These are phyloP conservation scores for Pardalotus punctatus DNA, from an alignment of 2,113 vertebrate genomes.

Conservation along the genomic window DNA sequence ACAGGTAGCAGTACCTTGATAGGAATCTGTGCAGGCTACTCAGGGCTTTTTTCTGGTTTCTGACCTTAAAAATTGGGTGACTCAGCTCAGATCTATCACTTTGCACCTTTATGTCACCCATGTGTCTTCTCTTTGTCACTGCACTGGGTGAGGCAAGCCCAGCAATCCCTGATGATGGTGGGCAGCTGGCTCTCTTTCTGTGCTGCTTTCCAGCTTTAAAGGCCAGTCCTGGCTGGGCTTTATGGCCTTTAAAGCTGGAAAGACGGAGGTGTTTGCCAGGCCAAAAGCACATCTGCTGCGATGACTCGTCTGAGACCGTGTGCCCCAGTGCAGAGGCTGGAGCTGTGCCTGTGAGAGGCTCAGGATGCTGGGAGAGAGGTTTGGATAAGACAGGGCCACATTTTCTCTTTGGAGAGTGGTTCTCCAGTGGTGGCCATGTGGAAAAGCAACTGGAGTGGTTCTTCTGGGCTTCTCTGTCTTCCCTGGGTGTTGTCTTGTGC, in stretches of 20 bases:
- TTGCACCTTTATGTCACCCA: neutral
- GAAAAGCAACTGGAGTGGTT: neutral
- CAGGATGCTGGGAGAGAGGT: neutral
- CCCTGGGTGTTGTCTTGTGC: neutral
- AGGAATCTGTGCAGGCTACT: neutral
- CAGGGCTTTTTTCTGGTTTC: neutral
- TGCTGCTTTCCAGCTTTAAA: neutral
- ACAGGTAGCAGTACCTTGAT: neutral
- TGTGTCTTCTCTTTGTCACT: neutral
- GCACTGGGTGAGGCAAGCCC: neutral
- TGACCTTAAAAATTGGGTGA: neutral
- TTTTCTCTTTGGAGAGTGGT: neutral
- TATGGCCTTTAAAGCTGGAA: neutral
- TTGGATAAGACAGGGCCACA: neutral
- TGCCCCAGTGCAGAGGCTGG: neutral
- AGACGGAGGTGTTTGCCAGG: neutral
- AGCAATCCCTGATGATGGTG: neutral
- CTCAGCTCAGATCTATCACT: neutral
- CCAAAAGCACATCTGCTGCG: neutral
- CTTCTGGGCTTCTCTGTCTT: neutral
- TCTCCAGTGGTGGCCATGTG: neutral
- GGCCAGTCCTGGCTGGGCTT: neutral
- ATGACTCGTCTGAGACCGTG: neutral
- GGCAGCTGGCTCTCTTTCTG: neutral
- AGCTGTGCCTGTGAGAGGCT: neutral